A percentile compares a stretch with the other conserved stretches of the same genome.
These are phyloP conservation scores for Gopherus evgoodei DNA, from an alignment of 2,113 vertebrate genomes.

Conservation along the genomic window DNA sequence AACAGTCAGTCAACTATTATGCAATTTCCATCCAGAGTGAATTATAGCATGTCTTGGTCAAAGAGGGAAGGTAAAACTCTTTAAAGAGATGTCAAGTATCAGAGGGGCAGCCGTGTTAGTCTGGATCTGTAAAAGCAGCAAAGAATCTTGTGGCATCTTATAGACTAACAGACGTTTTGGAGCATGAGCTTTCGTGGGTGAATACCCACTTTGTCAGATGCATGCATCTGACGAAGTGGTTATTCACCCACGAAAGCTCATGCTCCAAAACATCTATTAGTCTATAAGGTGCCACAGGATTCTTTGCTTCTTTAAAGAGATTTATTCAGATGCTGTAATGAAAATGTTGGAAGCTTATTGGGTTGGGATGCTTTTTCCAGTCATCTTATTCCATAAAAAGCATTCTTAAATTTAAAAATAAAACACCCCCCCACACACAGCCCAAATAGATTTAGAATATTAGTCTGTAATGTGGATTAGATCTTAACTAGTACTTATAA, in stretches of 20 bases:
- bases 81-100: not conserved
- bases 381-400: not conserved
- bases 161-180: no score
- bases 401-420: not conserved
- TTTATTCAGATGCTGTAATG: not conserved
- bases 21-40: not conserved
- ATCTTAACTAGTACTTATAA: not conserved
- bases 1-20: not conserved
- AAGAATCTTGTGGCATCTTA: no score
- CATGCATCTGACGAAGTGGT: no score
- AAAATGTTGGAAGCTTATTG: not conserved
- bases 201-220: no score
- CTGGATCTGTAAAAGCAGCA: no score
- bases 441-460: not conserved
- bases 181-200: no score
- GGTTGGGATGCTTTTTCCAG: not conserved
- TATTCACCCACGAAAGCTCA: no score
- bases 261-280: no score
- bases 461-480: not conserved
- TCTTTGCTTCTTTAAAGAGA: not conserved
- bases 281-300: no score
- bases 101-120: no score
- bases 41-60: not conserved
- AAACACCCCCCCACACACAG: not conserved
- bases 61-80: not conserved